phyloP scores from a whole-genome alignment of 1,140 invertebrate species.

The Drosophila fuyamai region DNA sequence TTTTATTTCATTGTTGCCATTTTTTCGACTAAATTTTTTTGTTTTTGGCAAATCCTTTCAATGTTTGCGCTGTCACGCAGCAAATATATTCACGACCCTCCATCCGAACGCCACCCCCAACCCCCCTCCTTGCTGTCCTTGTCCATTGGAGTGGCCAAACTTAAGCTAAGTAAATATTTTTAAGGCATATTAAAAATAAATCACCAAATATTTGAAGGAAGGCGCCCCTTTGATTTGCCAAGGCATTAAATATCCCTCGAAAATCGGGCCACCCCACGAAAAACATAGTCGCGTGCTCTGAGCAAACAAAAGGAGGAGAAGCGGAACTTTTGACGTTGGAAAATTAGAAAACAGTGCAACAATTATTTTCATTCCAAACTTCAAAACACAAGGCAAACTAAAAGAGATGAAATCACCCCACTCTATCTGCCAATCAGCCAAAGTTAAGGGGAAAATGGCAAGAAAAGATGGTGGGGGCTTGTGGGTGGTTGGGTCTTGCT shows the following conservation, averaged over 20 bases:
- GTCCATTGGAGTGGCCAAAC: constrained; percentile 40
- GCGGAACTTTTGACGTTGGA: constrained; percentile 62
- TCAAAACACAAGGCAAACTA: constrained; percentile 45
- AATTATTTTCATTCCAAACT: constrained; percentile 70
- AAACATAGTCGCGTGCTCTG: constrained; percentile 54
- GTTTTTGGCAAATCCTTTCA: constrained; percentile 77
- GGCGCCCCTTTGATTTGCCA: constrained; percentile 46
- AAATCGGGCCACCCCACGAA: background rate
- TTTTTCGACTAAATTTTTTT: constrained; percentile 38
- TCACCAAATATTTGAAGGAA: constrained; percentile 74
- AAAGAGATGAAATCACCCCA: constrained; percentile 14
- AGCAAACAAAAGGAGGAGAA: constrained; percentile 48
- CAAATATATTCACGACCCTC: constrained; percentile 48
- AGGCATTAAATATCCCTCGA: constrained; percentile 44
- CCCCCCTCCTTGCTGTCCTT: background rate
- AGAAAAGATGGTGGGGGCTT: constrained; percentile 11
- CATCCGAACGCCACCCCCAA: constrained; percentile 6
- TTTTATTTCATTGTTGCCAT: constrained; percentile 33
- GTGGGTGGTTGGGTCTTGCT: background rate
- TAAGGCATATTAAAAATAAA: constrained; percentile 80
- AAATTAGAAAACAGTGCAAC: constrained; percentile 78
- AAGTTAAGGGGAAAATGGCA: constrained; percentile 53
- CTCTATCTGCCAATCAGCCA: constrained; percentile 57
- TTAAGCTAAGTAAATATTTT: constrained; percentile 78
- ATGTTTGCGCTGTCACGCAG: constrained; percentile 78